phyloP scores from a whole-genome alignment of 2,797 vertebrate species.

The Adelosebastes latens region DNA sequence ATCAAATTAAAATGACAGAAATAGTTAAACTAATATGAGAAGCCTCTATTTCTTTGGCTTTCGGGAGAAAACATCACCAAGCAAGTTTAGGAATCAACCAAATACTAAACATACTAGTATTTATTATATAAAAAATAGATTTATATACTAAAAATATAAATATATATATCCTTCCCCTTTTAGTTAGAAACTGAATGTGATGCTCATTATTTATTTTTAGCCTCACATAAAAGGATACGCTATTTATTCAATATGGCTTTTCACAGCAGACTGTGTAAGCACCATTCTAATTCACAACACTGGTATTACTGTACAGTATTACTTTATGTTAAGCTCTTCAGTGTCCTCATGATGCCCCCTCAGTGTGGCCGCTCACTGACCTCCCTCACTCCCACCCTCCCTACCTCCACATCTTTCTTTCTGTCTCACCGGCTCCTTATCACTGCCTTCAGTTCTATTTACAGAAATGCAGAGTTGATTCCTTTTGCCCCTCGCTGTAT shows the following conservation, averaged over 20 bases:
- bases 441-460: slow-evolving; percentile 45
- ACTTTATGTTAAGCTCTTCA: slow-evolving; percentile 62
- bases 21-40: not conserved
- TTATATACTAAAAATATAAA: not conserved
- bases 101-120: not conserved
- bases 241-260: slow-evolving; percentile 20
- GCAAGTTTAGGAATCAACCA: not conserved
- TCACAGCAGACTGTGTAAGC: slow-evolving; percentile 28
- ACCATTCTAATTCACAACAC: slow-evolving; percentile 41
- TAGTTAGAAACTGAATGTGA: not conserved
- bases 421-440: slow-evolving; percentile 50
- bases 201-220: not conserved
- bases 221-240: slow-evolving; percentile 21
- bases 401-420: slow-evolving; percentile 42
- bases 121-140: not conserved
- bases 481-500: not conserved
- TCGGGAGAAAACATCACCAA: not conserved
- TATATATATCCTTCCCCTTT: not conserved
- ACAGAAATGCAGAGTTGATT: slow-evolving; percentile 33
- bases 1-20: not conserved
- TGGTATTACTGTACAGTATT: slow-evolving; percentile 54
- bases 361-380: slow-evolving; percentile 73
- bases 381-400: slow-evolving; percentile 41
- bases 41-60: not conserved
- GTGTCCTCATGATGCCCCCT: slow-evolving; percentile 75